Conservation (phyloP, 2,113 vertebrate species). For the Oryzias celebensis region DNA sequence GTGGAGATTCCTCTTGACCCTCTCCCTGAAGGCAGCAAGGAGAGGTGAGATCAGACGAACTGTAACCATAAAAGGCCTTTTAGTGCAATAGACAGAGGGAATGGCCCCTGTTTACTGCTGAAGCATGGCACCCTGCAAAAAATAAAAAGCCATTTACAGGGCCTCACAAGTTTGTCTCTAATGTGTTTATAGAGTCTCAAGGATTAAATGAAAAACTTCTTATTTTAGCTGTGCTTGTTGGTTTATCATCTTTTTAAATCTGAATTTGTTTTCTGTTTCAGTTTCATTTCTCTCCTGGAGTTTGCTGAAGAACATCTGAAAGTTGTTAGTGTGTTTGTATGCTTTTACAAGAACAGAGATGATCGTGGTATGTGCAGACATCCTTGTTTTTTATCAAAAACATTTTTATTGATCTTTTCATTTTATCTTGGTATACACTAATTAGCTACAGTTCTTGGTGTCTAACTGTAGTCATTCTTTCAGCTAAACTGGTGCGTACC, state of each 20-base stretch:
- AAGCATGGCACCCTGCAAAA: background rate
- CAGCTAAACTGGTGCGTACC: slow-evolving; percentile 84
- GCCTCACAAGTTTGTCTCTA: background rate
- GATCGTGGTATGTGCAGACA: slow-evolving; percentile 74
- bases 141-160: too few species aligned
- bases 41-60: slow-evolving; percentile 68
- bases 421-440: background rate
- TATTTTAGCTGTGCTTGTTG: background rate
- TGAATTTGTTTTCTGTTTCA: slow-evolving; percentile 25
- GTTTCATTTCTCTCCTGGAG: slow-evolving; percentile 79
- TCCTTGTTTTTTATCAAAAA: background rate
- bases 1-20: slow-evolving; percentile 78
- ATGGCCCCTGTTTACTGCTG: background rate
- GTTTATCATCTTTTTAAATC: slow-evolving; percentile 8
- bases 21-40: slow-evolving; percentile 82
- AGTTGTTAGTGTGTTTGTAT: slow-evolving; percentile 80
- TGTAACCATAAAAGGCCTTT: background rate
- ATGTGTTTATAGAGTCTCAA: background rate
- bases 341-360: slow-evolving; percentile 83
- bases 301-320: slow-evolving; percentile 84
- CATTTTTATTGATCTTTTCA: background rate
- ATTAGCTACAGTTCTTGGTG: background rate
- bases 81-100: background rate
- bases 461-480: background rate
- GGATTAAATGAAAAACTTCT: background rate